These are phyloP conservation scores for Drosophila mayaguana DNA, from an alignment of 2,888 invertebrate species.

Conservation along the genomic window DNA sequence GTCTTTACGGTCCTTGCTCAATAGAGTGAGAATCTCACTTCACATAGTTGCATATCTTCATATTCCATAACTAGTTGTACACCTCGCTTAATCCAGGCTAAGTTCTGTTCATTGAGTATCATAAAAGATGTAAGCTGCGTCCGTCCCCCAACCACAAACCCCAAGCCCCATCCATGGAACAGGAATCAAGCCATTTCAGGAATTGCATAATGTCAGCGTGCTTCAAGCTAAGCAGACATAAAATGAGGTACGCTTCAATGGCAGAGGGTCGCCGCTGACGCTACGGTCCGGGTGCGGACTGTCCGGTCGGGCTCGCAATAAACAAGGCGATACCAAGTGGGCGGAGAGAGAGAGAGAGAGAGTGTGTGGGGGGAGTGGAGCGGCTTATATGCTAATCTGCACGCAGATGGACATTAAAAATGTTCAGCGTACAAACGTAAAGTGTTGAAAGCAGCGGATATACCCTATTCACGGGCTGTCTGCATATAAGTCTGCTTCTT, in stretches of 20 bases:
- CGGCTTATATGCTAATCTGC: constrained; percentile 72
- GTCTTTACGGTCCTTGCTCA: neutral
- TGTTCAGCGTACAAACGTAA: constrained; percentile 58
- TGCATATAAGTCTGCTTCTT: constrained; percentile 16
- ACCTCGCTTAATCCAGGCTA: constrained; percentile 27
- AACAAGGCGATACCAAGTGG: constrained; percentile 12
- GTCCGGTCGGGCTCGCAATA: constrained; percentile 15
- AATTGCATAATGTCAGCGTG: constrained; percentile 50
- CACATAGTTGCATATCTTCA: constrained; percentile 10
- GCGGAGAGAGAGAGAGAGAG: neutral
- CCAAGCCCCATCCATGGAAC: neutral
- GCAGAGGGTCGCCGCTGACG: neutral
- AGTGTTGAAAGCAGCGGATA: constrained; percentile 20
- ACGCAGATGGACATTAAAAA: constrained; percentile 74
- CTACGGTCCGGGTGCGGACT: neutral
- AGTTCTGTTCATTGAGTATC: constrained; percentile 36
- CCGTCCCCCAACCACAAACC: too few species aligned
- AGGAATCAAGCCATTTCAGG: constrained; percentile 59
- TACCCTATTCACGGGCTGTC: neutral
- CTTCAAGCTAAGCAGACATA: constrained; percentile 63
- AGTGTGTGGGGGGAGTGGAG: neutral
- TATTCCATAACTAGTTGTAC: neutral
- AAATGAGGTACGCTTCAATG: constrained; percentile 44
- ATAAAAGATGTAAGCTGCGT: constrained; percentile 53
- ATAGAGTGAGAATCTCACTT: neutral